Percentiles rank a stretch among this genome's conserved stretches.
phyloP scores from a whole-genome alignment of 2,113 vertebrate genomes.

The Amphiprion percula region DNA sequence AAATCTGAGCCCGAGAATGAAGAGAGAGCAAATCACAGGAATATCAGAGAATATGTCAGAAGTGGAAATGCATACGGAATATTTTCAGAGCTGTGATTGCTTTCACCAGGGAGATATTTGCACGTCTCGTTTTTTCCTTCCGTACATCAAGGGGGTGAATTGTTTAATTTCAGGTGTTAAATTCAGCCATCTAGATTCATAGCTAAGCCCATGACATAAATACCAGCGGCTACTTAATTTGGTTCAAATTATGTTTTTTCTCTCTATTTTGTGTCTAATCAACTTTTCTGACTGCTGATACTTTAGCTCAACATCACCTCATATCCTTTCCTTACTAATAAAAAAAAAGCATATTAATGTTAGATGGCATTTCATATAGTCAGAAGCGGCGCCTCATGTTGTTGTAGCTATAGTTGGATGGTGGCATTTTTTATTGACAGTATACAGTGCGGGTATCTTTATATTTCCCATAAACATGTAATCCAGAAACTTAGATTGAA shows the following conservation, averaged over 20 bases:
- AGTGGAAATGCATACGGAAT: constrained; percentile 18
- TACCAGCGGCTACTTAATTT: constrained; percentile 49
- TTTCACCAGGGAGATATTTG: constrained; percentile 8
- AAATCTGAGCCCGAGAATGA: constrained; percentile 32
- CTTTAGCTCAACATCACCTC: constrained; percentile 14
- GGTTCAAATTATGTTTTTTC: constrained; percentile 29
- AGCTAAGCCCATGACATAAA: constrained; percentile 27
- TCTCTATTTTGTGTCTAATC: constrained; percentile 20
- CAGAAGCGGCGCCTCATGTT: background rate
- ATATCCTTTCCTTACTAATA: constrained; percentile 28
- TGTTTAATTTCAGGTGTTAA: constrained; percentile 39
- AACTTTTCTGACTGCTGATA: constrained; percentile 18
- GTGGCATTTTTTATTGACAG: background rate
- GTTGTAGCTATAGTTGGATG: background rate
- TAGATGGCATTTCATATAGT: constrained; percentile 1
- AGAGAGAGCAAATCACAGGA: constrained; percentile 17
- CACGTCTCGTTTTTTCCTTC: constrained; percentile 2
- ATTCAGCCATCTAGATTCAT: constrained; percentile 28
- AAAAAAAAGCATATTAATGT: constrained; percentile 32
- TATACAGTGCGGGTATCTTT: background rate
- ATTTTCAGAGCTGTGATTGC: constrained; percentile 25
- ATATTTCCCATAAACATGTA: background rate
- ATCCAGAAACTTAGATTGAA: constrained; percentile 59
- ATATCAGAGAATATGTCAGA: constrained; percentile 17
- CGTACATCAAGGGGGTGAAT: background rate